Conservation (phyloP, 2,888 invertebrate species). For the Andrena camellia region DNA sequence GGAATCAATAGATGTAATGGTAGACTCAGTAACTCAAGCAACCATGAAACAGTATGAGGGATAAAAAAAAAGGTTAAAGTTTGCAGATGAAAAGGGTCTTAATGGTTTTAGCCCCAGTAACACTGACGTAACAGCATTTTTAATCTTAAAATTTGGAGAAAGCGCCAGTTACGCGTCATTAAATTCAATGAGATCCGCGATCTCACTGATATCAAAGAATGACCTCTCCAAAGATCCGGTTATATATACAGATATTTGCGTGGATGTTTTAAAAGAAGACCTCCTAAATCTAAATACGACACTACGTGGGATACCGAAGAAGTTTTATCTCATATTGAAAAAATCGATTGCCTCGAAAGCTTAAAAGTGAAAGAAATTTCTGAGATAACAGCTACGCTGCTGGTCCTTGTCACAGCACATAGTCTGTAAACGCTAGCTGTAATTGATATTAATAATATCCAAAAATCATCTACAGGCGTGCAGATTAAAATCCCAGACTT, state of each 20-base stretch:
- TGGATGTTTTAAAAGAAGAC: constrained; percentile 4
- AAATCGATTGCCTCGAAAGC: no score
- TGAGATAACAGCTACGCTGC: neutral
- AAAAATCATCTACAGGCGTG: neutral
- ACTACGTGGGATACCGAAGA: constrained; percentile 6
- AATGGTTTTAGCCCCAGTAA: no score
- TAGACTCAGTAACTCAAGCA: constrained; percentile 20
- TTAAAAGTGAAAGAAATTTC: no score
- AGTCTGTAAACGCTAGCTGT: constrained; percentile 10
- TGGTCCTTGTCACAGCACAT: constrained; percentile 9
- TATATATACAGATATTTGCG: constrained; percentile 14
- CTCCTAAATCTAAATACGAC: neutral
- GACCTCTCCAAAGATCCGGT: neutral
- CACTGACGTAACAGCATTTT: constrained; percentile 20
- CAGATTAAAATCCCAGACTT: constrained; percentile 22
- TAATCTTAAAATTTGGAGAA: constrained; percentile 14
- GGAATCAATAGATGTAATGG: constrained; percentile 11
- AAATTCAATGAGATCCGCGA: neutral
- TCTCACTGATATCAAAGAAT: neutral
- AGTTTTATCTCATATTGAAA: neutral
- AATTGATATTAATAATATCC: constrained; percentile 9
- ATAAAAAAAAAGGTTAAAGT: neutral
- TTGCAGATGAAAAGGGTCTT: neutral
- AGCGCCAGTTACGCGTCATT: constrained; percentile 10
- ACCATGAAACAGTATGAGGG: constrained; percentile 41